Percentiles rank a stretch among this genome's conserved stretches.
Evolutionary conservation across 92 coral and sea anemone genomes (phyloP).

Genomic region (Montipora capitata): DNA sequence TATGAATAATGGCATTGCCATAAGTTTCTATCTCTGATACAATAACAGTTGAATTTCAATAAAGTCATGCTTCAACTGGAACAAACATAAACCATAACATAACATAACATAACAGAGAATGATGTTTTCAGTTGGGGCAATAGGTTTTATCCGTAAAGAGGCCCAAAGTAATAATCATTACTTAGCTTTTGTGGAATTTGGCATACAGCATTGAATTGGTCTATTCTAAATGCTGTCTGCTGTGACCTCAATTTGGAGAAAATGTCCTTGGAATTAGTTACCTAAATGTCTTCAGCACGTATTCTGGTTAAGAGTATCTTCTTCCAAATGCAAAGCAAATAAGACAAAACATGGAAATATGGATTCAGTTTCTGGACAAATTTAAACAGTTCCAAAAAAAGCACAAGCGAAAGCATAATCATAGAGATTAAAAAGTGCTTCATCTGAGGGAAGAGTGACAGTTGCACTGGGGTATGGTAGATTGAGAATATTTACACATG

Average conservation of each 20-base stretch:
- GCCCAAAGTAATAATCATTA: background rate
- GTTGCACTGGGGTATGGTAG: conserved; percentile 21
- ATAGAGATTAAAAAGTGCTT: conserved; percentile 49
- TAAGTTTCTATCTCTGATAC: background rate
- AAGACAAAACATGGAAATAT: background rate
- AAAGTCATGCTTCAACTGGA: too few species aligned
- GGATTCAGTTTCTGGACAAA: background rate
- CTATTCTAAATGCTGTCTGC: background rate
- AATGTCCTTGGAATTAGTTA: too few species aligned
- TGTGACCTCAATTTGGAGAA: too few species aligned
- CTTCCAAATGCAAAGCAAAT: too few species aligned
- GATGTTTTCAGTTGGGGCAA: background rate
- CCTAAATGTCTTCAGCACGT: too few species aligned
- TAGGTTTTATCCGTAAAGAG: background rate
- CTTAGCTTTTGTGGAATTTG: background rate
- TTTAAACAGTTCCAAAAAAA: background rate
- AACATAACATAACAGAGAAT: background rate
- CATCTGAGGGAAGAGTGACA: conserved; percentile 28
- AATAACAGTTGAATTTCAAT: too few species aligned
- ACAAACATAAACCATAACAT: too few species aligned
- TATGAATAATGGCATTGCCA: background rate
- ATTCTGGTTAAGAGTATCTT: too few species aligned
- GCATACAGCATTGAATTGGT: background rate
- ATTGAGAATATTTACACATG: conserved; percentile 13
- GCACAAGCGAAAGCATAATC: conserved; percentile 33